phyloP scores from a whole-genome alignment of 92 coral and sea anemone genomes.

The Zoanthus sociatus region DNA sequence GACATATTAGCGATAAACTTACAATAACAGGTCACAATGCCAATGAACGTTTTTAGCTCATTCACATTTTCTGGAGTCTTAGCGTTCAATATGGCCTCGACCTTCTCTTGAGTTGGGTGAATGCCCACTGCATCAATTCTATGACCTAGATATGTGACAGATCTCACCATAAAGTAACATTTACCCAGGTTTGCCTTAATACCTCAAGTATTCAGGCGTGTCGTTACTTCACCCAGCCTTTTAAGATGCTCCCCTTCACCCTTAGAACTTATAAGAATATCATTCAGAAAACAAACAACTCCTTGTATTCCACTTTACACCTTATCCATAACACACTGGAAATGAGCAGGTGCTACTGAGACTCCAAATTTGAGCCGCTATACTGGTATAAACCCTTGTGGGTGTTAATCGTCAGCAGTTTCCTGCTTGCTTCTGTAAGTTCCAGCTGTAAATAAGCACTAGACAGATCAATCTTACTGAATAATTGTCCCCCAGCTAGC shows the following conservation, averaged over 20 bases:
- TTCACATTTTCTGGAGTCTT: background rate
- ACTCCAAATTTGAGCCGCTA: too few relatives aligned
- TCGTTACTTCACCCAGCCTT: background rate
- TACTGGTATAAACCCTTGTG: too few relatives aligned
- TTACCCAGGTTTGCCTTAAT: background rate
- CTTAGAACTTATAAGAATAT: background rate
- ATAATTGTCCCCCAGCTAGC: too few relatives aligned
- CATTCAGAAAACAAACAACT: background rate
- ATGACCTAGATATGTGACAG: background rate
- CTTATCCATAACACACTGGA: background rate
- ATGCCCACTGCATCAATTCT: background rate
- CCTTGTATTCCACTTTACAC: background rate
- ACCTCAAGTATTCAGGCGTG: background rate
- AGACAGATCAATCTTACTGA: too few relatives aligned
- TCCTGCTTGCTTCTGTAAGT: too few relatives aligned
- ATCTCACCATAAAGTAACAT: slow-evolving; percentile 7
- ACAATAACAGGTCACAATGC: background rate
- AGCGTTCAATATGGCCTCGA: background rate
- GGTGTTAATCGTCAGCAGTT: too few relatives aligned
- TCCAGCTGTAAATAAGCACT: too few relatives aligned
- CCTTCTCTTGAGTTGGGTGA: background rate
- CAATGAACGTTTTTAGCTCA: slow-evolving; percentile 1
- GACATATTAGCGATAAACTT: slow-evolving; percentile 52
- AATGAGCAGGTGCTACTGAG: too few relatives aligned
- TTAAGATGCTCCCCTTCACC: background rate